Evolutionary conservation across 2,888 invertebrate species (phyloP), one percentile per base, ranked within the genome.

Genomic region (Hemaris fuciformis): DNA sequence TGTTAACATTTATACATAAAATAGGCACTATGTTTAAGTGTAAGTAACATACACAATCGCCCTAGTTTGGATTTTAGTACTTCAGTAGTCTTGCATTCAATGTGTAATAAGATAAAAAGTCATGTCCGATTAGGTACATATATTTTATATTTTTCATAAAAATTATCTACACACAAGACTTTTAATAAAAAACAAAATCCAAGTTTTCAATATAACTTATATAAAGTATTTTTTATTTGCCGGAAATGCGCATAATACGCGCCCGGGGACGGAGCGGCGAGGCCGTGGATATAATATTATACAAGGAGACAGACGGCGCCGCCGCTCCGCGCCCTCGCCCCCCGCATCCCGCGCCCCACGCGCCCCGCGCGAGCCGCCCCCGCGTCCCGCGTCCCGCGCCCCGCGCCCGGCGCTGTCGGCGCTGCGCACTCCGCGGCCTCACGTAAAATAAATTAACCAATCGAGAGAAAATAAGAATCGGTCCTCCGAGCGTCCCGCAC

Each of bases 161-260:
- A 89, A 90, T 87, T 91, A 90, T 91, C 90, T 90, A 91, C 90
- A 91, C 90, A 91, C 89, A 85, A 88, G 88, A 89, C 87, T 88
- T 86, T 81, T 81, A 83, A 83, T 87, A 88, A 85, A 87, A 89
- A 84, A 90, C 88, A 86, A 86, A 87, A 86, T 84, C 85, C 80
- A 80, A 84, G 81, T 85, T 88, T 80, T 87, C 83, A 87, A 87
- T 86, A 85, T 83, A 87, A 88, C 81, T 88, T 77, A 85, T 80
- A 83, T 73, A 85, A 79, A 81, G 76, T 79, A 79, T 74, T 77
- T 70, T 63, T 64, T 45, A 70, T 73, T 75, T 69, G 75, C 71
- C 73, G 68, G 63, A 62, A 66, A 70, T 63, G 72, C 70, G 62
- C 66, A 64, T 57, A 25, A 25, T 27, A 42, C 41, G 59, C 53